Percentiles rank a stretch among this genome's conserved stretches.
phyloP scores from a whole-genome alignment of 1,140 invertebrate species.

The Zaprionus camerounensis region DNA sequence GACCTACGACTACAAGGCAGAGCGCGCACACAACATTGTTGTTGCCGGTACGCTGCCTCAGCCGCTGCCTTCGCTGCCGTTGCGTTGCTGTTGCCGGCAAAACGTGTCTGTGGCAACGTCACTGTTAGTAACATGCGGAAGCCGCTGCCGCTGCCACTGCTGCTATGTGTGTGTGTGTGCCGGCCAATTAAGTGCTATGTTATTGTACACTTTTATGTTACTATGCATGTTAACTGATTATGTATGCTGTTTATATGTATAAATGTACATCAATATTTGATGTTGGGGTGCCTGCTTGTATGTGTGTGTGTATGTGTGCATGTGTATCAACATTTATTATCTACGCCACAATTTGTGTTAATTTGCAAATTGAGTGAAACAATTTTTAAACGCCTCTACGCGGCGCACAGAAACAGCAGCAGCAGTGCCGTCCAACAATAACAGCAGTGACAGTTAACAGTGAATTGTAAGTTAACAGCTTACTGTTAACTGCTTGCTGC shows the following conservation, averaged over 20 bases:
- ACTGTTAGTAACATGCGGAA: slow-evolving; percentile 62
- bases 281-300: neutral
- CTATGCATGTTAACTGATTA: slow-evolving; percentile 8
- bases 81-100: slow-evolving; percentile 42
- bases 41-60: neutral
- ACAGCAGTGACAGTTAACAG: neutral
- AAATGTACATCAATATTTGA: slow-evolving; percentile 28
- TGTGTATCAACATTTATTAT: slow-evolving; percentile 40
- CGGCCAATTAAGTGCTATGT: slow-evolving; percentile 57
- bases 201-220: slow-evolving; percentile 23
- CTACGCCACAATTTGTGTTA: slow-evolving; percentile 35
- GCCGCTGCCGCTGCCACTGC: slow-evolving; percentile 27
- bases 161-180: slow-evolving; percentile 15
- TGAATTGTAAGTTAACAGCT: slow-evolving; percentile 23
- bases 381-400: slow-evolving; percentile 54
- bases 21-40: slow-evolving; percentile 16
- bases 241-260: neutral
- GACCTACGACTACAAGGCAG: slow-evolving; percentile 51
- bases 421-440: neutral
- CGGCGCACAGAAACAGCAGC: slow-evolving; percentile 43
- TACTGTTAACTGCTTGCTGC: slow-evolving; percentile 20
- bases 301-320: neutral
- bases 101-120: slow-evolving; percentile 41
- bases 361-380: slow-evolving; percentile 50
- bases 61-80: slow-evolving; percentile 4